These are phyloP conservation scores for Mythimna vitellina DNA, from an alignment of 2,888 invertebrate species.

Conservation along the genomic window DNA sequence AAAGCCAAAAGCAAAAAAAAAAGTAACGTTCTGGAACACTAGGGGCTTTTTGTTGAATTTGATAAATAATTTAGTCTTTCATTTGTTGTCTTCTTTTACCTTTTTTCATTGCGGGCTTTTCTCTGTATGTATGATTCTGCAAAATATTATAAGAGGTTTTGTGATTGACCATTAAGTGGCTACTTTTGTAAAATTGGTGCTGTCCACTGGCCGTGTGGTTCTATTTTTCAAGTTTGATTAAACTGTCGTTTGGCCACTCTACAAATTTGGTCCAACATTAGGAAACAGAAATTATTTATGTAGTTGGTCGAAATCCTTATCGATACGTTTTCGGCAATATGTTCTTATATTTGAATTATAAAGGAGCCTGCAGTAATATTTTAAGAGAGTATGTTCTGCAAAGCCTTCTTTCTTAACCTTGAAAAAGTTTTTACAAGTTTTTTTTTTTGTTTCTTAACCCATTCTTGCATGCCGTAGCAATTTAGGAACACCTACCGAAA, in stretches of 20 bases:
- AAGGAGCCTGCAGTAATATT: conserved; percentile 22
- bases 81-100: background rate
- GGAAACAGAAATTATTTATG: background rate
- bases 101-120: background rate
- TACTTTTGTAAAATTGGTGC: background rate
- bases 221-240: background rate
- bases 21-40: background rate
- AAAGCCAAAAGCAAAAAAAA: too few relatives aligned
- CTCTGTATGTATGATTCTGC: background rate
- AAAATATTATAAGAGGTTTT: background rate
- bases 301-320: too few relatives aligned
- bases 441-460: too few relatives aligned
- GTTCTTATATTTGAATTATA: conserved; percentile 11
- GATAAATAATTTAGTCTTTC: conserved; percentile 17
- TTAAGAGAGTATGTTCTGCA: background rate
- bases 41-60: conserved; percentile 5
- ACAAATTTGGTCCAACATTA: background rate
- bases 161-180: background rate
- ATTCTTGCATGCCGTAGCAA: too few relatives aligned
- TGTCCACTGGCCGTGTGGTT: background rate
- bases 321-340: too few relatives aligned
- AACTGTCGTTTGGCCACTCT: background rate
- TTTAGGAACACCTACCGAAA: too few relatives aligned
- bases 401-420: conserved; percentile 3
- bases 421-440: conserved; percentile 25